A percentile compares a stretch with the other conserved stretches of the same genome.
phyloP scores from a whole-genome alignment of 1,140 invertebrate genomes.

The Nasonia vitripennis region DNA sequence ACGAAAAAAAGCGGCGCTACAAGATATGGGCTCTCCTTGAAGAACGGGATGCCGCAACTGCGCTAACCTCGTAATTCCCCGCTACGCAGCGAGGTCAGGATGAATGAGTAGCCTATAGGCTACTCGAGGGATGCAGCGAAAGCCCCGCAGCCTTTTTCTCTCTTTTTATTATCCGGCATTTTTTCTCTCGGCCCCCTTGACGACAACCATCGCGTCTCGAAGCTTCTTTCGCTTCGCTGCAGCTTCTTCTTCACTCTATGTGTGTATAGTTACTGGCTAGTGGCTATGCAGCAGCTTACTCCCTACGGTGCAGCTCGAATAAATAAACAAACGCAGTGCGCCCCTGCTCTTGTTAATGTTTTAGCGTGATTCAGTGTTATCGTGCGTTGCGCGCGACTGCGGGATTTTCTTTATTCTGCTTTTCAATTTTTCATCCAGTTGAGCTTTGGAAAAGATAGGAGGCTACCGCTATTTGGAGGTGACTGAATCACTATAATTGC shows the following conservation, averaged over 20 bases:
- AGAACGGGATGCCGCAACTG: background rate
- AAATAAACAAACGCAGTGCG: background rate
- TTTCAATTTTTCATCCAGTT: background rate
- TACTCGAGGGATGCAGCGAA: background rate
- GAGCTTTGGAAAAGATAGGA: background rate
- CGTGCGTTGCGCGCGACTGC: background rate
- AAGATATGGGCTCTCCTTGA: too few species aligned
- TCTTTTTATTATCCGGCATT: too few species aligned
- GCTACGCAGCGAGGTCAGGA: too few species aligned
- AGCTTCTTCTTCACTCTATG: too few species aligned
- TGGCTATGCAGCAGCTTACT: background rate
- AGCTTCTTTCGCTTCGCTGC: too few species aligned
- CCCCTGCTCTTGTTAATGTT: background rate
- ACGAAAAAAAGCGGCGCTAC: too few species aligned
- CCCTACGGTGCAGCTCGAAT: background rate
- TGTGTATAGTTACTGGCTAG: background rate
- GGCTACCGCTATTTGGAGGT: background rate
- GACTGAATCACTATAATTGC: too few species aligned
- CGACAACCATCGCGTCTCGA: too few species aligned
- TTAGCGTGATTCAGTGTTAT: conserved; percentile 1
- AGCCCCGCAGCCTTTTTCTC: too few species aligned
- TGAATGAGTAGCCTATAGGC: background rate
- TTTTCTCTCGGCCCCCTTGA: too few species aligned
- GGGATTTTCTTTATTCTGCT: background rate
- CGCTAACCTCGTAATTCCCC: background rate